Percentiles rank a stretch among this genome's conserved stretches.
These are phyloP conservation scores for Araneus ventricosus DNA, from an alignment of 1,140 invertebrate species.

Conservation along the genomic window DNA sequence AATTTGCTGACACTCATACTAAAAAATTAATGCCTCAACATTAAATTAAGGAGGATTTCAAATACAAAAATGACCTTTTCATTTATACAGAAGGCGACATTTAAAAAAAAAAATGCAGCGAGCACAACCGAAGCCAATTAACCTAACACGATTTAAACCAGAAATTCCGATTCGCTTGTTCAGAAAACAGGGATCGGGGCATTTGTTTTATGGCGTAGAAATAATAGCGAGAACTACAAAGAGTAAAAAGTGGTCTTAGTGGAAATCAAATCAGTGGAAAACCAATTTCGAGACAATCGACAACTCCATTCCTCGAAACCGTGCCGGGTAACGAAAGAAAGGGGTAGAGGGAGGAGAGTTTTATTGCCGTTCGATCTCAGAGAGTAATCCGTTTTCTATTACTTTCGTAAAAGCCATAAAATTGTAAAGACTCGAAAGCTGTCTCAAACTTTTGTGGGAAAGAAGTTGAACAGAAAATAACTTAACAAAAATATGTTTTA, in stretches of 20 bases:
- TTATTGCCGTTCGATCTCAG: background rate
- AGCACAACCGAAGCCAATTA: no score
- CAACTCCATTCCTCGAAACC: background rate
- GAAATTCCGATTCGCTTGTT: no score
- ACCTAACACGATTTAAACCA: no score
- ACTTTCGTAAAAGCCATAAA: background rate
- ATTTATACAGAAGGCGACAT: no score
- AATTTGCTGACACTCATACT: no score
- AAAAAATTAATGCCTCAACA: no score
- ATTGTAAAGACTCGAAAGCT: background rate
- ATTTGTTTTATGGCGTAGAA: background rate
- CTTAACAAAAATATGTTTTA: no score
- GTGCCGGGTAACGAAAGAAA: background rate
- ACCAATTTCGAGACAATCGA: background rate
- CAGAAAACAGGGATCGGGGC: background rate
- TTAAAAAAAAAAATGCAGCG: no score
- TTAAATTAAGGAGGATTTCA: no score
- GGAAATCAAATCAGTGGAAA: background rate
- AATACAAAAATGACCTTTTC: no score
- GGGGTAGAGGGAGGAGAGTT: background rate
- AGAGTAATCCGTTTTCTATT: background rate
- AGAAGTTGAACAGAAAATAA: no score
- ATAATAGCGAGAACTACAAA: background rate
- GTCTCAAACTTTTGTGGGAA: no score
- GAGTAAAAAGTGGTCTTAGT: background rate